A percentile compares a stretch with the other conserved stretches of the same genome.
Evolutionary conservation across 2,113 vertebrate genomes (phyloP).

Genomic region (Panthera uncia): DNA sequence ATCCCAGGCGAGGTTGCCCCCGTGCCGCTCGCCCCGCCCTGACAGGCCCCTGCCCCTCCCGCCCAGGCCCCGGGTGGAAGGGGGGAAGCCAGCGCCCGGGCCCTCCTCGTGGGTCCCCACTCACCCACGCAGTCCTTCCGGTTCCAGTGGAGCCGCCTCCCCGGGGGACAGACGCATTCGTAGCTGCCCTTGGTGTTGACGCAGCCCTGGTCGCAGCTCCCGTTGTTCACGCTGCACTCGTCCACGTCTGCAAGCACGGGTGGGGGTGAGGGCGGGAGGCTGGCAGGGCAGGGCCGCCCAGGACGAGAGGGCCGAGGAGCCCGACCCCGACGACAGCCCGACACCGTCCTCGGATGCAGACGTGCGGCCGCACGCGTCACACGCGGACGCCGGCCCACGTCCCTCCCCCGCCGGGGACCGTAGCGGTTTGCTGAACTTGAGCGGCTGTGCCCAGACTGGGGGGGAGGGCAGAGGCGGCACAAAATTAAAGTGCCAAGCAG

Average conservation of each 20-base stretch:
- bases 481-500: neutral
- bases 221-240: slow-evolving; percentile 95
- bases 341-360: fast-evolving
- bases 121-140: slow-evolving; percentile 96
- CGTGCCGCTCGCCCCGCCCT: fast-evolving
- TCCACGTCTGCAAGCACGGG: slow-evolving; percentile 89
- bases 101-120: slow-evolving; percentile 34
- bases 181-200: slow-evolving; percentile 93
- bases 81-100: neutral
- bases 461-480: neutral
- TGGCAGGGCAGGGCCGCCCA: neutral
- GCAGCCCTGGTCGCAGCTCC: slow-evolving; percentile 92
- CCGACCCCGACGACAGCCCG: neutral
- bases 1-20: too few species aligned
- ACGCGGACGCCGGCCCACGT: fast-evolving
- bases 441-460: too few species aligned
- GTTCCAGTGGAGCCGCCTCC: slow-evolving; percentile 96
- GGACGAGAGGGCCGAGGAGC: neutral
- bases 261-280: neutral
- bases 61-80: fast-evolving
- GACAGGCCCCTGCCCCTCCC: neutral
- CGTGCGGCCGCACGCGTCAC: fast-evolving
- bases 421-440: fast-evolving
- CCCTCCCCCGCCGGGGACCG: neutral
- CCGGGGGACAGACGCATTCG: slow-evolving; percentile 92